Base-by-base conservation (phyloP, 2,797 vertebrate genomes). In the Podarcis lilfordi region DNA sequence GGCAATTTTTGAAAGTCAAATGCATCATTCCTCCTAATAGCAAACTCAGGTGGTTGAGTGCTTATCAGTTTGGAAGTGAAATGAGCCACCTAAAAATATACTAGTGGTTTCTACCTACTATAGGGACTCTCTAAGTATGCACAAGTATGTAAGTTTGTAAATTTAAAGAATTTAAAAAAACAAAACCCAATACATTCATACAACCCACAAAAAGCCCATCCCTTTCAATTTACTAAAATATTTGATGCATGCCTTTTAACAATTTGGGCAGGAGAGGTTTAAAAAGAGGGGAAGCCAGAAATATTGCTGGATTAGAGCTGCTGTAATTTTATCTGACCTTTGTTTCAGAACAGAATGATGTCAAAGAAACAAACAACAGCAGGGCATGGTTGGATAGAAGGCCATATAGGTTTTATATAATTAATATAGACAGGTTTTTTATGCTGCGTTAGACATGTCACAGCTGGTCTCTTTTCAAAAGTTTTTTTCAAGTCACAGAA, bases 1-100 rank as follows among this genome's bases (percentile, higher is more conserved):
- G 86, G 77, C 85, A 72, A 86, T 92, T 86, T 88, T 86, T 55
- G 80, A 80, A 84, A 92, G 88, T 78, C 25, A 82, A 29, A 37
- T 77, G 86, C 27, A 75, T 89, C 9, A 55, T 71, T 68, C 37
- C 71, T 40, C 75, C 59, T 82, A 82, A 64, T 32, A 61, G 21
- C 29, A 75, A 82, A 76, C 15, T 43, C 40, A 75, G 55, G n/a
- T 66, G 29, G 35, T 55, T 61, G 50, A 59, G 71, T 81, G 55
- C 32, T 35, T 87, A 75, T 64, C 55, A 82, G 6, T 64, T 82
- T 25, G 32, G n/a, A 45, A 82, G 59, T 75, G 43, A 87, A 59
- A 55, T 55, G n/a, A 37, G 29, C 19, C 5, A 35, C 19, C 29
- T 13, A 74, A 50, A 11, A 84, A 27, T 35, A 55, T 35, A 11